These are phyloP conservation scores for Drosophila sturtevanti DNA, from an alignment of 1,140 invertebrate genomes.

Conservation along the genomic window DNA sequence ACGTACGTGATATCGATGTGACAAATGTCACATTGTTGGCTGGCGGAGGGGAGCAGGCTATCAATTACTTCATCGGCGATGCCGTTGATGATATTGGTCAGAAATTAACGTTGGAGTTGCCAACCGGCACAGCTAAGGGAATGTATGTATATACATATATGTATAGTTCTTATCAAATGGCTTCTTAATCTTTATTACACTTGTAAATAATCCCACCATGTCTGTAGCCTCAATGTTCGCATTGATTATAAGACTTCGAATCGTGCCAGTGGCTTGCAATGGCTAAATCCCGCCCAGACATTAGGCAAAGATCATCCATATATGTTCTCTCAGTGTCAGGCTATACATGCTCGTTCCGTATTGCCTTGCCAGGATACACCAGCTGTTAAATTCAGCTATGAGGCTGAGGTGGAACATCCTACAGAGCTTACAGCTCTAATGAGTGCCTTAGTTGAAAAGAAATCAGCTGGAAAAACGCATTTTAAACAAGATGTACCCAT, in stretches of 20 bases:
- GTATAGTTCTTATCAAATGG: conserved; percentile 10
- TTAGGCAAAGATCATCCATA: conserved; percentile 94
- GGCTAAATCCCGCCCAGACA: conserved; percentile 94
- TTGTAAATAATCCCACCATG: conserved; percentile 51
- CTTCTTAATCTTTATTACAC: conserved; percentile 56
- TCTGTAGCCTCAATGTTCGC: conserved; percentile 85
- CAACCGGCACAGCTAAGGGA: conserved; percentile 82
- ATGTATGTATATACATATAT: conserved; percentile 71
- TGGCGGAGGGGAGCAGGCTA: conserved; percentile 84
- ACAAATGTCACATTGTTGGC: conserved; percentile 84
- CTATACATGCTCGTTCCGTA: conserved; percentile 94
- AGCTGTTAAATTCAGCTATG: conserved; percentile 93
- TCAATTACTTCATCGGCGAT: conserved; percentile 87
- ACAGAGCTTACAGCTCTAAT: conserved; percentile 91
- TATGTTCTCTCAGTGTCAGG: conserved; percentile 96
- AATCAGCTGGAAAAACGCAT: conserved; percentile 83
- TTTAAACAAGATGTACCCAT: conserved; percentile 92
- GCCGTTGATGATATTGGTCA: conserved; percentile 88
- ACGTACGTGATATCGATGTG: conserved; percentile 89
- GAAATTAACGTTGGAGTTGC: conserved; percentile 89
- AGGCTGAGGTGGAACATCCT: conserved; percentile 91
- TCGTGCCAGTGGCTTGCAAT: conserved; percentile 92
- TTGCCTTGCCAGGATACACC: conserved; percentile 97
- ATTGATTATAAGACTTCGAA: conserved; percentile 91
- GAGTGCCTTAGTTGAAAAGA: conserved; percentile 89